Evolutionary conservation across 2,113 vertebrate genomes (phyloP).

Genomic region (Heterocephalus glaber): DNA sequence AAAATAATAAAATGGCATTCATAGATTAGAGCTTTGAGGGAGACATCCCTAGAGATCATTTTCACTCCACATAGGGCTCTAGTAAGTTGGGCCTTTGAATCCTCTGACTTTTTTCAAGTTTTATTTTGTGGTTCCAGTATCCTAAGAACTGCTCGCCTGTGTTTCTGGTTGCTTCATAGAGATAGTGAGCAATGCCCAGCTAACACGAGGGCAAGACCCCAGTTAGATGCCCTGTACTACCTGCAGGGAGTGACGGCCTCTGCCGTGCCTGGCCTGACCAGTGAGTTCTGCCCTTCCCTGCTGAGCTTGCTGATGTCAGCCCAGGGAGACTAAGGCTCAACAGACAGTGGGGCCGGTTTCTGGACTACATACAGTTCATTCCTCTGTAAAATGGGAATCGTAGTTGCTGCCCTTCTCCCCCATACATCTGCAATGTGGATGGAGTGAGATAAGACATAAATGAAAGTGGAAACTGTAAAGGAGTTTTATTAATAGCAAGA

Average conservation of each 20-base stretch:
- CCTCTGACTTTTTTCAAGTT: not conserved
- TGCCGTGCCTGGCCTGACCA: not conserved
- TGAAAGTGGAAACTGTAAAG: not conserved
- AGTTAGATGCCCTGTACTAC: not conserved
- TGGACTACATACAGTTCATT: not conserved
- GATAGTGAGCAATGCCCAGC: not conserved
- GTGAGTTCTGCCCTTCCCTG: not conserved
- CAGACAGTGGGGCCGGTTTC: not conserved
- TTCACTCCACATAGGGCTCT: not conserved
- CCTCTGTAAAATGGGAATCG: not conserved
- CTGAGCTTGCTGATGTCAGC: not conserved
- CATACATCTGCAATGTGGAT: not conserved
- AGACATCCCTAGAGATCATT: not conserved
- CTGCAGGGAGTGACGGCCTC: not conserved
- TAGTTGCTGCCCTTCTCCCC: not conserved
- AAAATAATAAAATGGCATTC: not conserved
- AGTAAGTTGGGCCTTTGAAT: not conserved
- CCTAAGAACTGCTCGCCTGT: not conserved
- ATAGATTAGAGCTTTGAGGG: not conserved
- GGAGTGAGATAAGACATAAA: not conserved
- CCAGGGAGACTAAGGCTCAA: not conserved
- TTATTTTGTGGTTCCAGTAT: not conserved
- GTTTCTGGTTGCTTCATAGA: not conserved
- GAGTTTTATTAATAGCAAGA: not conserved
- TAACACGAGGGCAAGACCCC: constrained; percentile 4